Evolutionary conservation across 2,888 invertebrate genomes (phyloP).

Genomic region (Tolmerus cingulatus): DNA sequence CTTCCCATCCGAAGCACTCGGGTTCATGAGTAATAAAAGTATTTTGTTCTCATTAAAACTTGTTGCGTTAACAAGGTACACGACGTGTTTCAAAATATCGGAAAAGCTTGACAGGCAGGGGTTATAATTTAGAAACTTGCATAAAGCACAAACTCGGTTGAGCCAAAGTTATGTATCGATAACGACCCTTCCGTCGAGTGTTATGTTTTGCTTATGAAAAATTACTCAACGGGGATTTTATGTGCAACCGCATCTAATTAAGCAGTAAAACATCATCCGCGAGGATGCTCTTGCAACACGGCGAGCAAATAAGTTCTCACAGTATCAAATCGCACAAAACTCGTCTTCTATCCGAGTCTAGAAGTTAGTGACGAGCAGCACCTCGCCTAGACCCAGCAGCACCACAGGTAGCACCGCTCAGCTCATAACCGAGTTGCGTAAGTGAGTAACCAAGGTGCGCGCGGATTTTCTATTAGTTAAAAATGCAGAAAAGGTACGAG

Average conservation of each 20-base stretch:
- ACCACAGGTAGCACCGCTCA: neutral
- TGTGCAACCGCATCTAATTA: conserved; percentile 15
- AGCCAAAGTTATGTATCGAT: neutral
- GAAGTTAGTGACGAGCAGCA: neutral
- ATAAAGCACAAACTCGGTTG: neutral
- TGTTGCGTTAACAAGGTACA: neutral
- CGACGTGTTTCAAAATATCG: neutral
- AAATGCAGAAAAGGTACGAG: neutral
- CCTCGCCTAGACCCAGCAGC: conserved; percentile 10
- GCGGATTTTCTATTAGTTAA: neutral
- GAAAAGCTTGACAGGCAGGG: neutral
- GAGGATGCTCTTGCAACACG: conserved; percentile 5
- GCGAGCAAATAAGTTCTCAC: neutral
- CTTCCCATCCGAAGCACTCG: neutral
- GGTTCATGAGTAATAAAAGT: neutral
- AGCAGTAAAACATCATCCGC: conserved; percentile 8
- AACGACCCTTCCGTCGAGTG: neutral
- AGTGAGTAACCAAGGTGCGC: neutral
- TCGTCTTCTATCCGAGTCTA: neutral
- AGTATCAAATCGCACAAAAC: neutral
- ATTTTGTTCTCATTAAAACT: neutral
- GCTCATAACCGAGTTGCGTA: conserved; percentile 29
- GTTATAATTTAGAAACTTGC: neutral
- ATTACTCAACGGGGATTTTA: neutral
- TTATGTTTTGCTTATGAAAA: neutral